Base-by-base conservation (phyloP, 2,888 invertebrate species). In the Esperia sulphurella region DNA sequence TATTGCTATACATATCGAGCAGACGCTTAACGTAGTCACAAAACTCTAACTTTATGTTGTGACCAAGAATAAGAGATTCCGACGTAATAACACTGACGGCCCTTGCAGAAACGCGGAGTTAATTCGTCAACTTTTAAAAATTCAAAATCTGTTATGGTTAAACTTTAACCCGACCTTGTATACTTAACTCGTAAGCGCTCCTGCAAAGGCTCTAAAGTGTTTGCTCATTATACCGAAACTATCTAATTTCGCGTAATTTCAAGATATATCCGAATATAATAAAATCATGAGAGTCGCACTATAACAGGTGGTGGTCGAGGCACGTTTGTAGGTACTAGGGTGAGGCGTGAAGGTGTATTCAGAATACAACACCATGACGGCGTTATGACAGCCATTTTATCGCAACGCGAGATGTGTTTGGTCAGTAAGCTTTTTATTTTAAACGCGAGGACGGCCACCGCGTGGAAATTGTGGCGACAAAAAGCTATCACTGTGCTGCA, bases 291-390 rank as follows among this genome's bases (percentile, higher is more conserved):
- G 43, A 60, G 59, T 54, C 58, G 58, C 51, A 58, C 53, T 52
- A 55, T 52, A 52, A 54, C 51, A 53, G 48, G 52, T 44, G 52
- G 57, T 57, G 63, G 67, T 70, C 61, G 71, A 75, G 75, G 75
- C 75, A 75, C 75, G 71, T 68, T 70, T 57, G 53, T 63, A 66
- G 70, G 72, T 70, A 71, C 64, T 65, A 63, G 52, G 43, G 49
- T 46, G 10, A 9, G 31, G 31, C 10, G 31, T 10, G 10, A 31
- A 8, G 31, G 21, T 5, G 21, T 2, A 5, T 21, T 21, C 21
- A 21, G 5, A 21, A 21, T 21, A 5, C 21, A 21, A 21, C 21
- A 21, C 21, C 21, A 21, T 5, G 21, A 21, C 21, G 21, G 21
- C 3, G 21, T 5, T 21, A 21, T 5, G 21, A 3, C 21, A 21